Base-by-base conservation (phyloP, 2,888 invertebrate genomes). In the Belgica antarctica region DNA sequence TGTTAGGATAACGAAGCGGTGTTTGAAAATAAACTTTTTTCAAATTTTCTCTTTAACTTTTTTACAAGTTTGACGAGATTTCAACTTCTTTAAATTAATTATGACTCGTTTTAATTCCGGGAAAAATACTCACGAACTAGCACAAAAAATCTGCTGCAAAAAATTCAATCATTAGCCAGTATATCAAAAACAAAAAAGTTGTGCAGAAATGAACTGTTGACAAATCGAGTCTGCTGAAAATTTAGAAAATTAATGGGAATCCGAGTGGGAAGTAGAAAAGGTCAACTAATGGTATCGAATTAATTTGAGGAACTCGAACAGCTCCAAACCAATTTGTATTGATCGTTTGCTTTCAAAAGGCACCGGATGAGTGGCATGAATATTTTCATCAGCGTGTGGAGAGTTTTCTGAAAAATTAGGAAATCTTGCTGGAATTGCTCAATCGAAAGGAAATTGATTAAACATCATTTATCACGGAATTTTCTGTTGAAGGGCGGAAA, bases 361-460 rank as follows among this genome's bases (percentile, higher is more conserved):
- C 52, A 52, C 34, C 34, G 7, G 12, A 31, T 22, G 22, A 52
- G 52, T 3, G 22, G 22, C 52, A 22, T 52, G 22, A 22, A 17
- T 22, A 52, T 52, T 41, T 41, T 10, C 52, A 4, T 59, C 25
- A 4, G 25, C 8, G 12, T 59, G 27, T 4, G 19, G 8, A 27
- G 27, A n/a, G 22, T 12, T 25, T 12, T 7, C n/a, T 59, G 59
- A 27, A 59, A 59, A 59, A 59, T 59, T 25, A 15, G 27, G 25
- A 59, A 59, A 59, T 27, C 27, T 27, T 27, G n/a, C 15, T 5
- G 65, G 47, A 65, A 65, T 47, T 65, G 36, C 47, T 65, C 65
- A 65, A 65, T 65, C 65, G 36, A 27, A 27, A 4, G 65, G 27
- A 7, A 57, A 68, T 68, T 57, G 57, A 68, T 68, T 68, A 68